Base-by-base conservation (phyloP, 2,113 vertebrate genomes). In the Ploceus nigricollis region DNA sequence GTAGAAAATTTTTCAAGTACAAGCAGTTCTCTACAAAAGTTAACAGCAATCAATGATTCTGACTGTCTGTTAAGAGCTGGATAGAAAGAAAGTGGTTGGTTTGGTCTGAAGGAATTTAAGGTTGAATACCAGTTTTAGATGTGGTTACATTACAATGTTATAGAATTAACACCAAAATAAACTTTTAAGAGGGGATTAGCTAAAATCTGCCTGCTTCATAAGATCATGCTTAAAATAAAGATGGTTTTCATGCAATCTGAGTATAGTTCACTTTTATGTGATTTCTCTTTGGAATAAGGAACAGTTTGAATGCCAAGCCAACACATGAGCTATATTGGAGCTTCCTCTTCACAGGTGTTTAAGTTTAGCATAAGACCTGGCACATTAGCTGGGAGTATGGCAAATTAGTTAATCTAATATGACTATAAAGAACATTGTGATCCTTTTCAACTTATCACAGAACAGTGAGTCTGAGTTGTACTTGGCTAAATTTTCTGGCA, bases 401-500 rank as follows among this genome's bases (percentile, higher is more conserved):
- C 17, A 94, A 82, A 80, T 75, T 42, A 70, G 13, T 54, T 71
- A 19, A 68, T 80, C 44, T 91, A 71, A 63, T 79, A 33, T 27
- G 13, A 39, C 48, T 82, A 44, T 76, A 71, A 21, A 47, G 61
- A 90, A 89, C 71, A 64, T 33, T 13, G 44, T 14, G 56, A 45
- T 82, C 53, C 48, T 89, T 89, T 89, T 93, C 21, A 71, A 45
- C 0, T 78, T 63, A 53, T 40, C 28, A 20, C 57, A 89, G 33
- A n/a, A 72, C 44, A 71, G n/a, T 33, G 71, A 83, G 57, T 22
- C 15, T 91, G 39, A 45, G 23, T 28, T 68, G 48, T 35, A 68
- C 33, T 95, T 93, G 75, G 53, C 66, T 64, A 47, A 60, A 70
- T 73, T 71, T 93, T 89, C 35, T 89, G 76, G 39, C 71, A 64